A percentile compares a stretch with the other conserved stretches of the same genome.
Evolutionary conservation across 1,140 invertebrate species (phyloP).

Genomic region (Thaumatotibia leucotreta): DNA sequence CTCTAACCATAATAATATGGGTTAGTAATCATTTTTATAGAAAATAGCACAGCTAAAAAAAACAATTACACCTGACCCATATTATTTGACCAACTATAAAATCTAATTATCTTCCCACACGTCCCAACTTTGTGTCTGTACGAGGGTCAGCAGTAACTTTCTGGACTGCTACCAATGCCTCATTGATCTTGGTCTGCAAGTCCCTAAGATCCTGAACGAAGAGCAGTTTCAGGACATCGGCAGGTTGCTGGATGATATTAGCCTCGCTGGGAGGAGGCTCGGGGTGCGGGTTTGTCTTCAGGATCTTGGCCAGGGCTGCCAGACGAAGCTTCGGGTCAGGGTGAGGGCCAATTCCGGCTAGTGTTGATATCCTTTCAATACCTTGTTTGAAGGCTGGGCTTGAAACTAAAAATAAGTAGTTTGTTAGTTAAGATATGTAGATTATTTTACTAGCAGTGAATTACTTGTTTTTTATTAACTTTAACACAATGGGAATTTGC

Average conservation of each 20-base stretch:
- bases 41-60: too few relatives aligned
- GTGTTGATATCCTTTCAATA: conserved; percentile 76
- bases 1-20: too few relatives aligned
- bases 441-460: too few relatives aligned
- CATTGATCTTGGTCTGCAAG: conserved; percentile 96
- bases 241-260: conserved; percentile 81
- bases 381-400: conserved; percentile 90
- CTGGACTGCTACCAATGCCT: conserved; percentile 94
- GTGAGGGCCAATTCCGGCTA: conserved; percentile 66
- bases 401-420: conserved; percentile 81
- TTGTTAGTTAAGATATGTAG: conserved; percentile 12
- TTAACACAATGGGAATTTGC: too few relatives aligned
- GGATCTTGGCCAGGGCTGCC: conserved; percentile 83
- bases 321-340: conserved; percentile 59
- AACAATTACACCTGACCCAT: too few relatives aligned
- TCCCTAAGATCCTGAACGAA: conserved; percentile 94
- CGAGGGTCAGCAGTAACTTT: conserved; percentile 96
- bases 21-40: too few relatives aligned
- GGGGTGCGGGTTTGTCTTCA: conserved; percentile 88
- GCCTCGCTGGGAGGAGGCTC: conserved; percentile 82
- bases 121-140: conserved; percentile 95
- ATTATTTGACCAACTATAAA: too few relatives aligned
- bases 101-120: conserved; percentile 86
- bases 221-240: conserved; percentile 87
- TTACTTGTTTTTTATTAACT: too few relatives aligned